Base-by-base conservation (phyloP, 2,888 invertebrate genomes). In the Melinaea marsaeus region DNA sequence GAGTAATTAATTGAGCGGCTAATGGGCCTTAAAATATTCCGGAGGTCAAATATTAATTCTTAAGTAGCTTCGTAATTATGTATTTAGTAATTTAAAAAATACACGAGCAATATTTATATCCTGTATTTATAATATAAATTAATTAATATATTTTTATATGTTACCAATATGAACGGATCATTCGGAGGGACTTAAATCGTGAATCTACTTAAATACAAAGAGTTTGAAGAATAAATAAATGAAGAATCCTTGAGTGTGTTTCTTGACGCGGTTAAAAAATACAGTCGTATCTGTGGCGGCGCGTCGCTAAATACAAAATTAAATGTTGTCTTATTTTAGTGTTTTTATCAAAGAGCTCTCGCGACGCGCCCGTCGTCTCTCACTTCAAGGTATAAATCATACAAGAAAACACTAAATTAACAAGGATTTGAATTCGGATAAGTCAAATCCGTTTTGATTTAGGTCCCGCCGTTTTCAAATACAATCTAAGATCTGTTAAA, bases 401-500 rank as follows among this genome's bases (percentile, higher is more conserved):
- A 34, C n/a, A 33, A n/a, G 55, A 37, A 54, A 55, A 60, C 55
- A 32, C 11, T 60, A 55, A 55, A 60, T 60, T 60, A 60, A 59
- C 9, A 22, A 46, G n/a, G 32, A 35, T 45, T 13, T 55, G 34
- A 3, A 9, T 11, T 34, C 13, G n/a, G 57, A 57, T 4, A 13
- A 2, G 32, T 59, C 63, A 55, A 48, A 54, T 45, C 60, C 59
- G 63, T 62, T 64, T 62, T 59, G 62, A 60, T 57, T 42, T 60
- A 51, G 63, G 61, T 65, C 58, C 60, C 57, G 58, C 57, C 58
- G 64, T 67, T 67, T 63, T 66, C 60, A 60, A 63, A 71, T 63
- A 64, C 67, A 63, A 64, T 64, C 64, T 69, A 64, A 64, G 62
- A 69, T 63, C 60, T 67, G 64, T 66, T 69, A 65, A 66, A 68